Conservation (phyloP, 1,140 invertebrate genomes). For the Cyrtorhinus lividipennis region DNA sequence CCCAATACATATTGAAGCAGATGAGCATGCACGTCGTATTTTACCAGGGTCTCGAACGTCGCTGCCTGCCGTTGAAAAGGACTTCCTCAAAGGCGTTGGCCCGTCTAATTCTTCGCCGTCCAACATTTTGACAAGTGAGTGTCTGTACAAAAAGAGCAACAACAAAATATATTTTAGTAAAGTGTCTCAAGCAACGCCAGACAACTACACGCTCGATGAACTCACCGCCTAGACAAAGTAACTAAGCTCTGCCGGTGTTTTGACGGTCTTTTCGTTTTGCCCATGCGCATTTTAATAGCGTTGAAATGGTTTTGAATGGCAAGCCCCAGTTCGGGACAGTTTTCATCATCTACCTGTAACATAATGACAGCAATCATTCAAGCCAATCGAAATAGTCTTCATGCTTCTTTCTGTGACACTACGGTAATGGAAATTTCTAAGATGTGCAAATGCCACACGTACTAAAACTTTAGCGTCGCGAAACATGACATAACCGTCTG, state of each 20-base stretch:
- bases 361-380: background rate
- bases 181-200: no score
- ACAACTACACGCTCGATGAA: no score
- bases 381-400: no score
- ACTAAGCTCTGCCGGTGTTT: conserved; percentile 71
- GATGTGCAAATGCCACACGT: no score
- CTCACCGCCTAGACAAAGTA: conserved; percentile 53
- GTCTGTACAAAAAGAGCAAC: conserved; percentile 35
- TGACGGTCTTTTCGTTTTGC: conserved; percentile 49
- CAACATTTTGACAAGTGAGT: conserved; percentile 59
- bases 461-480: conserved; percentile 55
- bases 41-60: conserved; percentile 23
- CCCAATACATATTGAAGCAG: background rate
- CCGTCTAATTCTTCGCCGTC: conserved; percentile 50
- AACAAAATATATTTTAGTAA: no score
- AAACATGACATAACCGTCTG: conserved; percentile 73
- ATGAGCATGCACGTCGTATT: background rate
- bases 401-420: no score
- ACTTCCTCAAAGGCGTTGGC: conserved; percentile 43
- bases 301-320: conserved; percentile 79
- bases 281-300: conserved; percentile 60
- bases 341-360: conserved; percentile 57
- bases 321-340: conserved; percentile 63
- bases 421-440: no score
- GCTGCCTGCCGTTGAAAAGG: conserved; percentile 25